Conservation (phyloP, 2,113 vertebrate species). For the Orientallactaga bullata region DNA sequence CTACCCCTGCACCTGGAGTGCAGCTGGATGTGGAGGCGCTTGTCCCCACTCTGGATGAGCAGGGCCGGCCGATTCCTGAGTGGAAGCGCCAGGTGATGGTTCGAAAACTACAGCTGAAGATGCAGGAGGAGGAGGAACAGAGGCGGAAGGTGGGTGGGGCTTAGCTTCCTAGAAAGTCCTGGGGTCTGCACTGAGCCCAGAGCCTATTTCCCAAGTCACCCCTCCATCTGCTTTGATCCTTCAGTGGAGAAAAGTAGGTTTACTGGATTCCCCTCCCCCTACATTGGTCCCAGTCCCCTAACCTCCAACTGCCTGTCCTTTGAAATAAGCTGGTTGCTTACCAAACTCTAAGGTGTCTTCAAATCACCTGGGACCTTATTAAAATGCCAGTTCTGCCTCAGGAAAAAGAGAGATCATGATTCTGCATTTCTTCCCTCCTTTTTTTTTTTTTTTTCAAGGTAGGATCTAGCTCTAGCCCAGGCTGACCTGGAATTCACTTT, state of each 20-base stretch:
- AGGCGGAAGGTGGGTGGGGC: slow-evolving; percentile 91
- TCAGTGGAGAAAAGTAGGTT: neutral
- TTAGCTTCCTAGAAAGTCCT: neutral
- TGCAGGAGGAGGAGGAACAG: slow-evolving; percentile 97
- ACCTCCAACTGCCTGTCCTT: neutral
- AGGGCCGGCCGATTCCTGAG: slow-evolving; percentile 94
- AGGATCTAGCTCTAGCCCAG: too few species aligned
- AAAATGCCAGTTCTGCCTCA: neutral
- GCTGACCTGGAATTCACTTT: too few species aligned
- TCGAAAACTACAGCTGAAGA: slow-evolving; percentile 95
- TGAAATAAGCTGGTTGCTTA: neutral
- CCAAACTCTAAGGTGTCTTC: neutral
- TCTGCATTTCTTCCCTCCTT: neutral
- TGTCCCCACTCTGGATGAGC: slow-evolving; percentile 95
- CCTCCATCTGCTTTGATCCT: neutral
- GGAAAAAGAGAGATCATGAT: neutral
- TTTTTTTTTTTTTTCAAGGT: too few species aligned
- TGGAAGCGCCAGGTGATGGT: slow-evolving; percentile 98
- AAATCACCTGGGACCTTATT: neutral
- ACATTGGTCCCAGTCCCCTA: neutral
- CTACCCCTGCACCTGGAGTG: slow-evolving; percentile 81
- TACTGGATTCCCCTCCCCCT: too few species aligned
- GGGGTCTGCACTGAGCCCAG: neutral
- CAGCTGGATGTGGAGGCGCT: slow-evolving; percentile 91
- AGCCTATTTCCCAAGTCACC: neutral